These are phyloP conservation scores for Chrysolina oricalcia DNA, from an alignment of 2,888 invertebrate genomes.

Conservation along the genomic window DNA sequence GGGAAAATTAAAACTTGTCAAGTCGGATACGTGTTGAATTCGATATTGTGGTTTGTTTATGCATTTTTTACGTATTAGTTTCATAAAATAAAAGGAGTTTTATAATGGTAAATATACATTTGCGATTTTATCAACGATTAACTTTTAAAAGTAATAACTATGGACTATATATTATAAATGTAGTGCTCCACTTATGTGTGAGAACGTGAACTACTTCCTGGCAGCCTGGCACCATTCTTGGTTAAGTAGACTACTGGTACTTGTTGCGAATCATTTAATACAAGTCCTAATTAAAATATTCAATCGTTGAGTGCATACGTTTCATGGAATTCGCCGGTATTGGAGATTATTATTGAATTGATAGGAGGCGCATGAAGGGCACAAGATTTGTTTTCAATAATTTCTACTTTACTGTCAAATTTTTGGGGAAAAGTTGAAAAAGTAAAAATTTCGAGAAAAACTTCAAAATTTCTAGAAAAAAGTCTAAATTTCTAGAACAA, in stretches of 20 bases:
- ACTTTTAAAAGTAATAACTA: background rate
- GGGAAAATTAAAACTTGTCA: slow-evolving; percentile 58
- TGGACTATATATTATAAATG: slow-evolving; percentile 22
- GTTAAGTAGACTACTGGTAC: slow-evolving; percentile 24
- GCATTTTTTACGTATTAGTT: background rate
- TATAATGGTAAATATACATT: background rate
- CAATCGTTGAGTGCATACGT: background rate
- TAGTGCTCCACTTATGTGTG: slow-evolving; percentile 37
- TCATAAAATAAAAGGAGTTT: background rate
- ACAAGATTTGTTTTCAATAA: too few species aligned
- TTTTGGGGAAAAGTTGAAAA: too few species aligned
- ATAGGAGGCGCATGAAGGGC: too few species aligned
- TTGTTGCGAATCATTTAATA: slow-evolving; percentile 18
- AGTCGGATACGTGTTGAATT: slow-evolving; percentile 7
- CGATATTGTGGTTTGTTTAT: slow-evolving; percentile 4
- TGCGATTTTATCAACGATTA: background rate
- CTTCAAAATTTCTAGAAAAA: too few species aligned
- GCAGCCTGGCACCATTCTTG: slow-evolving; percentile 17
- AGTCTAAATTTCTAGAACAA: too few species aligned
- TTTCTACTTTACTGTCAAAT: too few species aligned
- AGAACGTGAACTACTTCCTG: slow-evolving; percentile 39
- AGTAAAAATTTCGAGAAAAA: too few species aligned
- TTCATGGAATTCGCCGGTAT: background rate
- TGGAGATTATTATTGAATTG: too few species aligned
- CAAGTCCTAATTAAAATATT: slow-evolving; percentile 16